A percentile compares a stretch with the other conserved stretches of the same genome.
phyloP scores from a whole-genome alignment of 2,113 vertebrate species.

The Gavialis gangeticus region DNA sequence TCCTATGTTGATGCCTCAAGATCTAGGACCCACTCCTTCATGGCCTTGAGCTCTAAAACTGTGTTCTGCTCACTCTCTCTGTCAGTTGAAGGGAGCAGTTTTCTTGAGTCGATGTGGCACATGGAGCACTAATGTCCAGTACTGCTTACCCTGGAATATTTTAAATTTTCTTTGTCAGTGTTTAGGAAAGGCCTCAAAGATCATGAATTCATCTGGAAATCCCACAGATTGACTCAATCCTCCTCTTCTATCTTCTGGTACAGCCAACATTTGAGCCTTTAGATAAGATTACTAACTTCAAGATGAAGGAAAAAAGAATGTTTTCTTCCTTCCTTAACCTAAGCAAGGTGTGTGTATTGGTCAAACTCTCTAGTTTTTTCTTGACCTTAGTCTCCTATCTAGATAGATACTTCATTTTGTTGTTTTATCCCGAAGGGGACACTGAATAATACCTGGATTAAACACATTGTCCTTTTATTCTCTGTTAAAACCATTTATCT shows the following conservation, averaged over 20 bases:
- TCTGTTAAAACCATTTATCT: not conserved
- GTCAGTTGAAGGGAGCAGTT: not conserved
- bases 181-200: not conserved
- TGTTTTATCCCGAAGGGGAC: not conserved
- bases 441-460: not conserved
- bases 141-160: too few species aligned
- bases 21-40: too few species aligned
- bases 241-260: not conserved
- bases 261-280: accelerated
- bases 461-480: not conserved
- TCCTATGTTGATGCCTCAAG: too few species aligned
- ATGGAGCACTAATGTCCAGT: not conserved
- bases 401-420: not conserved
- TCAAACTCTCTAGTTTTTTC: accelerated
- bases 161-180: not conserved
- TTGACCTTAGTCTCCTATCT: not conserved
- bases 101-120: not conserved
- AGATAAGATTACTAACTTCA: not conserved
- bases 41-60: too few species aligned
- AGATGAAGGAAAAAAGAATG: not conserved
- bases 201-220: not conserved
- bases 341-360: not conserved
- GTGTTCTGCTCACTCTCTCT: too few species aligned
- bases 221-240: not conserved
- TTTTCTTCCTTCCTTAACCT: not conserved